phyloP scores from a whole-genome alignment of 2,888 invertebrate species.

The Drosophila ezoana region DNA sequence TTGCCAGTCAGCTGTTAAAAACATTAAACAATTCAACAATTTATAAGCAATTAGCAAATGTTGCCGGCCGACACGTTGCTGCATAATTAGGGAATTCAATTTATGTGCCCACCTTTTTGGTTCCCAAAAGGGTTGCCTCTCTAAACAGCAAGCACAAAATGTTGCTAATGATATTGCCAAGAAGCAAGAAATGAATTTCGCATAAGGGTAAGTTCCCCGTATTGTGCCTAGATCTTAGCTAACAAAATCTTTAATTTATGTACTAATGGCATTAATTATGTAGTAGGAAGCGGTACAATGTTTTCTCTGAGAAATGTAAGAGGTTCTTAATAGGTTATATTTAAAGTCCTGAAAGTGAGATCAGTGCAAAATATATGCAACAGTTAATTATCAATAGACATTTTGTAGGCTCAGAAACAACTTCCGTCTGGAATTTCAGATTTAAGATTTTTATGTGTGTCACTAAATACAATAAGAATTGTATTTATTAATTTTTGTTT shows the following conservation, averaged over 20 bases:
- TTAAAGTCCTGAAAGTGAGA: too few relatives aligned
- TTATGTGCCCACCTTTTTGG: conserved; percentile 26
- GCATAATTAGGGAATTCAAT: conserved; percentile 63
- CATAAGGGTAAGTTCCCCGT: neutral
- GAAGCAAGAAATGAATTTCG: neutral
- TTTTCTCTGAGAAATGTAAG: neutral
- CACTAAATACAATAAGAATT: too few relatives aligned
- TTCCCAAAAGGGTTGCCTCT: conserved; percentile 6
- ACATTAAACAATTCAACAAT: conserved; percentile 71
- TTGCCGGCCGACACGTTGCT: conserved; percentile 34
- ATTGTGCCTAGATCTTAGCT: neutral
- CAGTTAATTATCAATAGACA: too few relatives aligned
- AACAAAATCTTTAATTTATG: neutral
- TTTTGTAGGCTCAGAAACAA: too few relatives aligned
- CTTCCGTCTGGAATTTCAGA: too few relatives aligned
- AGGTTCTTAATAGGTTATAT: neutral
- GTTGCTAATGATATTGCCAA: conserved; percentile 27
- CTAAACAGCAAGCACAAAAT: conserved; percentile 7
- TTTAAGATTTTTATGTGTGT: too few relatives aligned
- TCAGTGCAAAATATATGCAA: too few relatives aligned
- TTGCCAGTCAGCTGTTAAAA: conserved; percentile 60
- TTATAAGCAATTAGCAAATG: conserved; percentile 69
- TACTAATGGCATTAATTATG: neutral
- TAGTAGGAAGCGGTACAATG: too few relatives aligned
- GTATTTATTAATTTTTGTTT: too few relatives aligned